Percentiles rank a stretch among this genome's conserved stretches.
These are phyloP conservation scores for Fulmarus glacialis DNA, from an alignment of 2,113 vertebrate genomes.

Conservation along the genomic window DNA sequence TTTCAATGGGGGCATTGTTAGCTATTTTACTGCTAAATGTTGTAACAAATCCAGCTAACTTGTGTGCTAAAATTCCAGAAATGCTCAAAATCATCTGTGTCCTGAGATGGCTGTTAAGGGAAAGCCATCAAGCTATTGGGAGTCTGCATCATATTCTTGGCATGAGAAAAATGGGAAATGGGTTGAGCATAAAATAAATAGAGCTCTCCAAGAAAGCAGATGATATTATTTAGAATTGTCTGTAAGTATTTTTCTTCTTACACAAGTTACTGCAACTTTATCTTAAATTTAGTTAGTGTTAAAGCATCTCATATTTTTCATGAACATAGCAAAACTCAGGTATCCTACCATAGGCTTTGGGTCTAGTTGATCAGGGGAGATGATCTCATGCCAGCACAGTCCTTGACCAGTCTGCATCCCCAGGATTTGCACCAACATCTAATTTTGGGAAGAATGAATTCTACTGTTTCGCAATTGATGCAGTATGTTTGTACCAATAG, in stretches of 20 bases:
- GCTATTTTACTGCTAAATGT: neutral
- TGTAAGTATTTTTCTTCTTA: neutral
- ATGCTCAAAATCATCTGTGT: slow-evolving; percentile 10
- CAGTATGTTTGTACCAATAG: neutral
- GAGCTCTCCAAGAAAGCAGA: neutral
- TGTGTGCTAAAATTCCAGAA: slow-evolving; percentile 32
- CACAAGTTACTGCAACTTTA: neutral
- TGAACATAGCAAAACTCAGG: neutral
- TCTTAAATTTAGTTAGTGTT: neutral
- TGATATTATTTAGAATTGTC: neutral
- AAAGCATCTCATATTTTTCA: neutral
- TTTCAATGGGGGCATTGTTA: slow-evolving; percentile 33
- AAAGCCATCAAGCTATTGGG: neutral
- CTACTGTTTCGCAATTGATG: neutral
- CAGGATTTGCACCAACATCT: neutral
- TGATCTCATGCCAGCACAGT: neutral
- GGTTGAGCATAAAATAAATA: slow-evolving; percentile 8
- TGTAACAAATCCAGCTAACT: neutral
- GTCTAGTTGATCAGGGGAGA: neutral
- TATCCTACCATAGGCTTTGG: neutral
- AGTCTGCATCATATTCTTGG: neutral
- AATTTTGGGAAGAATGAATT: neutral
- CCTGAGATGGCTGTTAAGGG: neutral
- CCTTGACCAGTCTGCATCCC: neutral
- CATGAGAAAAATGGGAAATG: neutral